Conservation (phyloP, 2,888 invertebrate species). For the Dicyrtoma fusca region DNA sequence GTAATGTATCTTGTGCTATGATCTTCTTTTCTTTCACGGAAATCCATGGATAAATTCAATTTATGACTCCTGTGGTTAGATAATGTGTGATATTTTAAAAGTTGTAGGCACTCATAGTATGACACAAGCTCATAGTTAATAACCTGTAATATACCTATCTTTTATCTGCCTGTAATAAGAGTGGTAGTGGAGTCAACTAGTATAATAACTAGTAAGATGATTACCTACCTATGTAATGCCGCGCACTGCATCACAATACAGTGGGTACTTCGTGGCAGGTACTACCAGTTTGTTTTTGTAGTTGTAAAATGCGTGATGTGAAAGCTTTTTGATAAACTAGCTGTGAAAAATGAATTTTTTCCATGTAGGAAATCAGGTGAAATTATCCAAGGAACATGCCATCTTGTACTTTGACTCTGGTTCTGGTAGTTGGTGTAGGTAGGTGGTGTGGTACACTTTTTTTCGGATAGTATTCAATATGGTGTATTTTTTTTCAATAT, state of each 20-base stretch:
- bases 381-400: conserved; percentile 3
- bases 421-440: not conserved
- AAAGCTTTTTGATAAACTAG: conserved; percentile 6
- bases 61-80: conserved; percentile 7
- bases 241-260: too few relatives aligned
- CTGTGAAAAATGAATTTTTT: conserved; percentile 10
- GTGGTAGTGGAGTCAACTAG: too few relatives aligned
- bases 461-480: not conserved
- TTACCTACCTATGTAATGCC: too few relatives aligned
- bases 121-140: too few relatives aligned
- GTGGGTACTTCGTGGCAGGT: too few relatives aligned
- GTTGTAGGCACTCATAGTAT: not conserved
- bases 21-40: not conserved
- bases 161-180: too few relatives aligned
- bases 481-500: too few relatives aligned
- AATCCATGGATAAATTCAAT: conserved; percentile 15
- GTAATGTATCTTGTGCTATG: too few relatives aligned
- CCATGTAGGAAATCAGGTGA: conserved; percentile 10
- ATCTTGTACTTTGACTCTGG: not conserved
- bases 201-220: too few relatives aligned
- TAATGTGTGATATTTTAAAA: not conserved
- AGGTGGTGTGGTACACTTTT: not conserved
- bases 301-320: not conserved
- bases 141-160: too few relatives aligned
- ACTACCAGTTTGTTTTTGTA: too few relatives aligned